Conservation (phyloP, 2,797 vertebrate genomes). For the Sebastes cheni region DNA sequence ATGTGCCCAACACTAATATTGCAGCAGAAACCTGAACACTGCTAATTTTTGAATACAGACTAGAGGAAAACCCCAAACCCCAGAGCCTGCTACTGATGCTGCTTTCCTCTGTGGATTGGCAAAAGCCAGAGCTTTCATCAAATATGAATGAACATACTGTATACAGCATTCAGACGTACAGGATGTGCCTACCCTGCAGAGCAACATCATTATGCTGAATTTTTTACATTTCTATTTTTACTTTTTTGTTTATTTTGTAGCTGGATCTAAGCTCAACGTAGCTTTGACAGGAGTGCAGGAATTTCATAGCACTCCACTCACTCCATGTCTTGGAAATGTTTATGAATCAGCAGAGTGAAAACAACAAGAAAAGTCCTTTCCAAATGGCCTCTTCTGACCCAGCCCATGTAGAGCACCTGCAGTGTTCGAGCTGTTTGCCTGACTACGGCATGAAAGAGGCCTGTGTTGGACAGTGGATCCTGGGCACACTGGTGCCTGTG, state of each 20-base stretch:
- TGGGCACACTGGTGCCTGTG: conserved; percentile 71
- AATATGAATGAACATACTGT: conserved; percentile 69
- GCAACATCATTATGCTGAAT: conserved; percentile 55
- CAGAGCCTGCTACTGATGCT: conserved; percentile 39
- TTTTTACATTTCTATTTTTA: conserved; percentile 43
- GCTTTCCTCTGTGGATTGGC: conserved; percentile 49
- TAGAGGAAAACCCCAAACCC: conserved; percentile 31
- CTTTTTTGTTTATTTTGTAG: conserved; percentile 11
- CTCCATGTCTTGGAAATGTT: conserved; percentile 32
- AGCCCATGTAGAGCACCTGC: conserved; percentile 69
- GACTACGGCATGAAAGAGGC: conserved; percentile 73
- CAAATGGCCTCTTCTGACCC: conserved; percentile 57
- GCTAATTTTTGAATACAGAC: conserved; percentile 28
- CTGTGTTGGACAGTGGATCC: conserved; percentile 73
- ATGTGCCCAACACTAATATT: neutral
- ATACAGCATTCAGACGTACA: conserved; percentile 38
- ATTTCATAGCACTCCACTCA: conserved; percentile 7
- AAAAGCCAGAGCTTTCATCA: conserved; percentile 62
- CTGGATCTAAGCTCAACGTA: neutral
- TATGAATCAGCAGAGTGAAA: conserved; percentile 47
- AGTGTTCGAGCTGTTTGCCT: conserved; percentile 74
- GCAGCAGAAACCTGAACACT: conserved; percentile 13
- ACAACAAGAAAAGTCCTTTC: conserved; percentile 32
- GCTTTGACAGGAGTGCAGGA: conserved; percentile 16
- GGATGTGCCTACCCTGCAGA: conserved; percentile 23